Evolutionary conservation across 2,888 invertebrate species (phyloP), one percentile per base, ranked within the genome.

Genomic region (Agrochola macilenta): DNA sequence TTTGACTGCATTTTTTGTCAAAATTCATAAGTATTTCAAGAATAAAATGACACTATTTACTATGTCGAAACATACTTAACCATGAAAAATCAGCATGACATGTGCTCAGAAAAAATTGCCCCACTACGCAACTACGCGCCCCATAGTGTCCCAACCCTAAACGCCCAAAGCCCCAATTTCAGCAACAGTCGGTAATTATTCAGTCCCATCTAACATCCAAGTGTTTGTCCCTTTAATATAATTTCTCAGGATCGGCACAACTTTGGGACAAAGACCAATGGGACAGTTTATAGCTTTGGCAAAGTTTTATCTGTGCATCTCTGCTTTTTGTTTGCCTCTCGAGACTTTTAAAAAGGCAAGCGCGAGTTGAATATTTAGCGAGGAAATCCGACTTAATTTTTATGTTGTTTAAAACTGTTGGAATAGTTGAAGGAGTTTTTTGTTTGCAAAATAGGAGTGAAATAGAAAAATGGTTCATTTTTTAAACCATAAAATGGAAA

Each of bases 141-240:
- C 2, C 23, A 43, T 58, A 49, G 63, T 71, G 64, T 1, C 35
- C 69, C 58, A 30, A 65, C 64, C 69, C 43, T 81, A 52, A 70
- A 26, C n/a, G 57, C 69, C 46, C 49, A 60, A 69, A 84, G 80
- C 66, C 58, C 68, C 80, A 70, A 76, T 84, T 79, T 80, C 75
- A 63, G 46, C 64, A 61, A 76, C 69, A 66, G 58, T 68, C 61
- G 20, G 80, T 80, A 84, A 83, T 83, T 84, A 83, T 80, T 79
- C 81, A 83, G 84, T 71, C 64, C 60, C 65, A 65, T 80, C 81
- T 73, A 69, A 75, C 80, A 68, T 30, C 61, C 39, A 43, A 84
- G 60, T 74, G 84, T 82, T 83, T 79, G 74, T 82, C 74, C 69
- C 64, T 74, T 79, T 71, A 81, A 82, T 82, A 84, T 75, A 72